A percentile compares a stretch with the other conserved stretches of the same genome.
Conservation (phyloP, 2,113 vertebrate genomes). For the Vombatus ursinus region DNA sequence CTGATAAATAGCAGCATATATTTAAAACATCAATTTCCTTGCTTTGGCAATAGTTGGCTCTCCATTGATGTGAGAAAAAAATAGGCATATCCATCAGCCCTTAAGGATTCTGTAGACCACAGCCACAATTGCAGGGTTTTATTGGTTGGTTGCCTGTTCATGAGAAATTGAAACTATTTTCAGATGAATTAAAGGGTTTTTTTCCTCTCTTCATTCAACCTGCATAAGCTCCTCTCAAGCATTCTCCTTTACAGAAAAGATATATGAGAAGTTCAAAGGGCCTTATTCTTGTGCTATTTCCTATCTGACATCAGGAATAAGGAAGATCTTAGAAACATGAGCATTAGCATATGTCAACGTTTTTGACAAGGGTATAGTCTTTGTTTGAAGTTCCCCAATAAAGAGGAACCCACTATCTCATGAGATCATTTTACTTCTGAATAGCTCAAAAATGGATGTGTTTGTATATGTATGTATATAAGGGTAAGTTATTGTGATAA, state of each 20-base stretch:
- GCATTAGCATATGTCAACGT: neutral
- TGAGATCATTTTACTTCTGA: neutral
- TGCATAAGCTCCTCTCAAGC: neutral
- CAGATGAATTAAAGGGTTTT: conserved; percentile 6
- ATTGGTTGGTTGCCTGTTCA: conserved; percentile 33
- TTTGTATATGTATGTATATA: neutral
- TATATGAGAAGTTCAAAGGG: neutral
- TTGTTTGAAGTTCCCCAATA: neutral
- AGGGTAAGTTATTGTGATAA: neutral
- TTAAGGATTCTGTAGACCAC: neutral
- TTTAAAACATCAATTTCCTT: neutral
- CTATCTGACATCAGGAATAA: neutral
- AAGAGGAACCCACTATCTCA: neutral
- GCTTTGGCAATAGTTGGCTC: conserved; percentile 4
- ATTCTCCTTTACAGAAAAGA: conserved; percentile 40
- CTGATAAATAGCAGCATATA: conserved; percentile 30
- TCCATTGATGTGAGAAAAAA: neutral
- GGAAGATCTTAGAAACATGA: neutral
- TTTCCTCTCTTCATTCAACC: conserved; percentile 31
- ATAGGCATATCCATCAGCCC: neutral
- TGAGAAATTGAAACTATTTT: conserved; percentile 37
- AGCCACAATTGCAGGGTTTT: neutral
- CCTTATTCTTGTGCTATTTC: neutral
- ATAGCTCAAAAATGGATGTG: neutral
- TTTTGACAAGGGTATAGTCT: neutral